Evolutionary conservation across 2,888 invertebrate species (phyloP).

Genomic region (Microctonus aethiopoides): DNA sequence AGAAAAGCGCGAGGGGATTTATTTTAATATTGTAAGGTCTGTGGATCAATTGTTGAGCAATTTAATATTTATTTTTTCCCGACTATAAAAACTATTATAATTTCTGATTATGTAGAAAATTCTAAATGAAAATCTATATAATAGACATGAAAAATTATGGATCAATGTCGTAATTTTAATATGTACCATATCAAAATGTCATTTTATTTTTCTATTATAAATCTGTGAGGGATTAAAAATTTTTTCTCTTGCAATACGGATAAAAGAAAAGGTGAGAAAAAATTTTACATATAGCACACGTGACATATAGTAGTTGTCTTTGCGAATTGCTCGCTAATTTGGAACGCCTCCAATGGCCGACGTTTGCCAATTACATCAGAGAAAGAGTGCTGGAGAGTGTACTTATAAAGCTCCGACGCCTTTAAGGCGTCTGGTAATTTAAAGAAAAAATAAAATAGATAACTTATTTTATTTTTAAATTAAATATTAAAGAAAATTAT

Average conservation of each 20-base stretch:
- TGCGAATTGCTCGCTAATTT: slow-evolving; percentile 33
- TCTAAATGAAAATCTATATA: too few relatives aligned
- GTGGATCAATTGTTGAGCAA: not conserved
- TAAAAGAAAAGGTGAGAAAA: not conserved
- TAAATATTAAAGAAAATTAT: not conserved
- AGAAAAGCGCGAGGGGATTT: not conserved
- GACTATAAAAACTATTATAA: too few relatives aligned
- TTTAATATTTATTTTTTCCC: not conserved
- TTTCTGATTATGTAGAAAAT: too few relatives aligned
- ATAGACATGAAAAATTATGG: too few relatives aligned
- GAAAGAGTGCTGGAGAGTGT: not conserved
- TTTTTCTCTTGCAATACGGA: not conserved
- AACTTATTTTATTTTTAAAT: too few relatives aligned
- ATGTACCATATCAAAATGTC: not conserved
- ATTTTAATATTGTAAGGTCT: not conserved
- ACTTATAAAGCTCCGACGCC: slow-evolving; percentile 26
- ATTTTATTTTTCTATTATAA: not conserved
- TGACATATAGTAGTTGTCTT: slow-evolving; percentile 6
- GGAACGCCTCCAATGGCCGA: slow-evolving; percentile 37
- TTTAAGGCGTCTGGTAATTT: slow-evolving; percentile 13
- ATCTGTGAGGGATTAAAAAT: slow-evolving; percentile 7
- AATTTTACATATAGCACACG: not conserved
- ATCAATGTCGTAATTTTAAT: too few relatives aligned
- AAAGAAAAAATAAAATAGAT: not conserved
- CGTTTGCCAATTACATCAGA: slow-evolving; percentile 34